These are phyloP conservation scores for Oreocharis arfaki DNA, from an alignment of 2,113 vertebrate species.

Conservation along the genomic window DNA sequence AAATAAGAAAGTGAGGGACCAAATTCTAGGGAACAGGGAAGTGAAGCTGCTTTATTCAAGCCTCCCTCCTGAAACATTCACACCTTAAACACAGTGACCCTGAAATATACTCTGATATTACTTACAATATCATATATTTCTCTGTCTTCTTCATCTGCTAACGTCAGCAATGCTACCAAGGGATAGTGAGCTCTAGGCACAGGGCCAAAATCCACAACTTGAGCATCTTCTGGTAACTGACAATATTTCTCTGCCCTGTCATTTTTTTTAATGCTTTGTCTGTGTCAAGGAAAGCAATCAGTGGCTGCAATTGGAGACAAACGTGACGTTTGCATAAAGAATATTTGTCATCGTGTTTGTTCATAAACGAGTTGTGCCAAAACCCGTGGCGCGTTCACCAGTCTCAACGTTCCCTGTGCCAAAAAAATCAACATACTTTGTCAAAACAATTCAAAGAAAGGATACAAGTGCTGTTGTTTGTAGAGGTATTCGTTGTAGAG, in stretches of 20 bases:
- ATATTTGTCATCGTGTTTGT: neutral
- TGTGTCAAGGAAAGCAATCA: slow-evolving; percentile 72
- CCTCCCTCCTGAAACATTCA: neutral
- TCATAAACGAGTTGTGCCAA: neutral
- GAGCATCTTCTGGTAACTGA: slow-evolving; percentile 77
- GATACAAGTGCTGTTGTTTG: slow-evolving; percentile 88
- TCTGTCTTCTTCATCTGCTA: slow-evolving; percentile 77
- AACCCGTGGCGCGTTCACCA: neutral
- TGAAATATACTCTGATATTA: slow-evolving; percentile 1
- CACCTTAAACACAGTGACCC: neutral
- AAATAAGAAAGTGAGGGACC: neutral
- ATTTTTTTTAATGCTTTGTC: slow-evolving; percentile 76
- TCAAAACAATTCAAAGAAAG: slow-evolving; percentile 65
- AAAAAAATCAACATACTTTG: neutral
- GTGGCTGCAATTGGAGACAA: neutral
- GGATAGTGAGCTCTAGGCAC: slow-evolving; percentile 88
- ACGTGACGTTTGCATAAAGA: neutral
- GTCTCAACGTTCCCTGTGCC: neutral
- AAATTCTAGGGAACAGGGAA: neutral
- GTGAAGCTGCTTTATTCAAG: neutral
- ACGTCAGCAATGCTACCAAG: slow-evolving; percentile 83
- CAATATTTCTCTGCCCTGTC: slow-evolving; percentile 74
- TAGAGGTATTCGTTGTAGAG: slow-evolving; percentile 76
- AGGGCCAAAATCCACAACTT: slow-evolving; percentile 81
- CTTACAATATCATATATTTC: slow-evolving; percentile 88